Evolutionary conservation across 2,113 vertebrate species (phyloP).

Genomic region (Cyanoliseus patagonus): DNA sequence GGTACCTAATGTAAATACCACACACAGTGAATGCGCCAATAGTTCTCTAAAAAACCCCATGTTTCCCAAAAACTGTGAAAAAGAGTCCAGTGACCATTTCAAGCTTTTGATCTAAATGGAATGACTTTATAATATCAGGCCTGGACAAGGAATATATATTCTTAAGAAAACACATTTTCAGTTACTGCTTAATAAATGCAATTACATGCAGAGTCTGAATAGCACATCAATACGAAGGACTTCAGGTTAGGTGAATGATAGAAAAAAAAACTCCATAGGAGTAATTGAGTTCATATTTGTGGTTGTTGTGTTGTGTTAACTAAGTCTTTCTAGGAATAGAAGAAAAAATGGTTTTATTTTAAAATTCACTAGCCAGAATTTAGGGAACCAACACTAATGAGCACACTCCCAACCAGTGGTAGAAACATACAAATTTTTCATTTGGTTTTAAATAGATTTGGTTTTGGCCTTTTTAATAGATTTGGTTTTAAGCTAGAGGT

Average conservation of each 20-base stretch:
- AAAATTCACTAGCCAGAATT: background rate
- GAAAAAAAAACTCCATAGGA: background rate
- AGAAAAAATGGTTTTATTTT: background rate
- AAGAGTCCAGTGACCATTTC: background rate
- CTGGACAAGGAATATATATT: background rate
- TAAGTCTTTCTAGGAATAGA: background rate
- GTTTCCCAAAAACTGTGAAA: background rate
- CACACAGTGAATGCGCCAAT: fast-evolving
- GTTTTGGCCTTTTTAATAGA: background rate
- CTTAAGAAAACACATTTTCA: background rate
- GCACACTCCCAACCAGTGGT: background rate
- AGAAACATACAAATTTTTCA: background rate
- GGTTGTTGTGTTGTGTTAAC: background rate
- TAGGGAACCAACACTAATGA: background rate
- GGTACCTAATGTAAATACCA: background rate
- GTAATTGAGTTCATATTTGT: background rate
- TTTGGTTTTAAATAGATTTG: background rate
- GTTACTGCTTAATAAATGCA: background rate
- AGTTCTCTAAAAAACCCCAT: background rate
- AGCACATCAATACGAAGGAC: background rate
- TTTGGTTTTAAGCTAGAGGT: background rate
- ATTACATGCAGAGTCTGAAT: background rate
- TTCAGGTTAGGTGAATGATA: background rate
- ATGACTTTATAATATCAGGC: background rate
- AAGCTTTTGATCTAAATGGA: background rate